Evolutionary conservation across 2,888 invertebrate genomes (phyloP).

Genomic region (Epirrhoe alternata): DNA sequence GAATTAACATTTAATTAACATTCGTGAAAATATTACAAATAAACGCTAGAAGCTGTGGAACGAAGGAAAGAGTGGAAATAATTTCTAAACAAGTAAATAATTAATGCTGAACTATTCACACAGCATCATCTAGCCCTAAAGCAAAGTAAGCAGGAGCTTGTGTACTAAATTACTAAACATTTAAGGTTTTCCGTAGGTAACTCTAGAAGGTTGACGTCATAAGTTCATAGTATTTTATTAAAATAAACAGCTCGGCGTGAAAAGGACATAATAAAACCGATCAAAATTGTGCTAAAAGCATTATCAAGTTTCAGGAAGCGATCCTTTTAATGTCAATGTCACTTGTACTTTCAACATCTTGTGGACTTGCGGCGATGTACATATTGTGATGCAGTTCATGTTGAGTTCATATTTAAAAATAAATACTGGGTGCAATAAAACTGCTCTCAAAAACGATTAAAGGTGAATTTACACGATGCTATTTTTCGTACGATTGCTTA

Average conservation of each 20-base stretch:
- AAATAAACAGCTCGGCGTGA: slow-evolving; percentile 11
- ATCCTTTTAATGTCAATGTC: slow-evolving; percentile 77
- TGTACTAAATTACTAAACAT: no score
- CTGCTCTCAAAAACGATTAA: not conserved
- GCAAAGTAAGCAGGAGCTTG: no score
- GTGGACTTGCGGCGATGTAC: slow-evolving; percentile 1
- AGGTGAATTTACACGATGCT: no score
- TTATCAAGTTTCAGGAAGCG: slow-evolving; percentile 65
- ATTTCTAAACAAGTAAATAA: no score
- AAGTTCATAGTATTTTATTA: slow-evolving; percentile 1
- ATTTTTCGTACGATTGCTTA: no score
- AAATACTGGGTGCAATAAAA: not conserved
- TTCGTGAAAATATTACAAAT: no score
- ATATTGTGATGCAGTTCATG: not conserved
- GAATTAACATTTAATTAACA: no score
- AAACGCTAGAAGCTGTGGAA: no score
- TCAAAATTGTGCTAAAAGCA: slow-evolving; percentile 43
- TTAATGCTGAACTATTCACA: no score
- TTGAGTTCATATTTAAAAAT: not conserved
- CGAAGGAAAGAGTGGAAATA: no score
- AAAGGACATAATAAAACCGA: slow-evolving; percentile 39
- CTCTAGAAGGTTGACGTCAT: slow-evolving; percentile 7
- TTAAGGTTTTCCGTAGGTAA: not conserved
- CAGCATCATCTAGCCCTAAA: no score
- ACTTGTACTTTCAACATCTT: slow-evolving; percentile 29